A percentile compares a stretch with the other conserved stretches of the same genome.
Evolutionary conservation across 2,888 invertebrate genomes (phyloP).

Genomic region (Schrankia costaestrigalis): DNA sequence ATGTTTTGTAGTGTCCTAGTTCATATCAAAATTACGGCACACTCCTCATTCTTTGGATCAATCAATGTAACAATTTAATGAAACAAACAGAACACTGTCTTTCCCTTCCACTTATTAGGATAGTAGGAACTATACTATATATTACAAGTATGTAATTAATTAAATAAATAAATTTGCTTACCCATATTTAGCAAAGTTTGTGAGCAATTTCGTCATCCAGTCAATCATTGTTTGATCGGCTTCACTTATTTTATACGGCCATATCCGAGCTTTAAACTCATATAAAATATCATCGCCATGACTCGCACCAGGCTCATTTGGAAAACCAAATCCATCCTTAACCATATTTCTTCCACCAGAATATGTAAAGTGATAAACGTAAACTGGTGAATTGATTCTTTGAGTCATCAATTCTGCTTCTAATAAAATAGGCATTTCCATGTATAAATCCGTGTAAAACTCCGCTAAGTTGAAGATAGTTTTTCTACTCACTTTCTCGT

Average conservation of each 20-base stretch:
- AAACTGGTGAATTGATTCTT: slow-evolving; percentile 42
- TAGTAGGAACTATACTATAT: too few relatives aligned
- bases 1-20: too few relatives aligned
- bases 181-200: slow-evolving; percentile 69
- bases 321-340: slow-evolving; percentile 42
- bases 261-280: slow-evolving; percentile 49
- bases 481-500: slow-evolving; percentile 52
- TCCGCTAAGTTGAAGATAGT: slow-evolving; percentile 54
- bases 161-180: slow-evolving; percentile 31
- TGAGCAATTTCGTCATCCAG: slow-evolving; percentile 57
- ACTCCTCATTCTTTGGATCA: too few relatives aligned
- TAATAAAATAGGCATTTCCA: slow-evolving; percentile 55
- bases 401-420: slow-evolving; percentile 46
- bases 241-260: slow-evolving; percentile 43
- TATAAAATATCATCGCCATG: slow-evolving; percentile 67
- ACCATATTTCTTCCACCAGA: slow-evolving; percentile 57
- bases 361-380: slow-evolving; percentile 62
- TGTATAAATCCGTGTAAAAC: slow-evolving; percentile 58
- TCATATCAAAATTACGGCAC: too few relatives aligned
- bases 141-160: too few relatives aligned
- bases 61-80: too few relatives aligned
- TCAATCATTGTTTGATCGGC: slow-evolving; percentile 52
- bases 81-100: too few relatives aligned
- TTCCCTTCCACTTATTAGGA: too few relatives aligned
- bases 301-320: slow-evolving; percentile 49